A percentile compares a stretch with the other conserved stretches of the same genome.
Evolutionary conservation across 2,888 invertebrate species (phyloP).

Genomic region (Drosophila limbata): DNA sequence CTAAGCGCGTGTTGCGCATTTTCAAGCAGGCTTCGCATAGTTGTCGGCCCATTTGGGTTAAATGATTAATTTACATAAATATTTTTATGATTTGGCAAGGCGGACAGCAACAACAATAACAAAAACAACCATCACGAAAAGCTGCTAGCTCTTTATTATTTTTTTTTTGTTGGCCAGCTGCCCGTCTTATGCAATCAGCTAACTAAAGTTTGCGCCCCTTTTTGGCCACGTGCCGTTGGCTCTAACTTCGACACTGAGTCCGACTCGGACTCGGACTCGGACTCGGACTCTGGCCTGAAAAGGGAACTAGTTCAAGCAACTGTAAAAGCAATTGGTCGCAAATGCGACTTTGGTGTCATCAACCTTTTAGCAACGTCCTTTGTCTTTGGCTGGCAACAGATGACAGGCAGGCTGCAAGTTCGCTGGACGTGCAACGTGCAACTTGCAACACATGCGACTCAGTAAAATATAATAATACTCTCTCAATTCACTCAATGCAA

Average conservation of each 20-base stretch:
- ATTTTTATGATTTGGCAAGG: conserved; percentile 80
- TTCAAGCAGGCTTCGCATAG: conserved; percentile 66
- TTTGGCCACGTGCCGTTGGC: conserved; percentile 67
- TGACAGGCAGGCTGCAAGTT: conserved; percentile 56
- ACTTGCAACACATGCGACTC: conserved; percentile 69
- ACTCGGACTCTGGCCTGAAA: conserved; percentile 15
- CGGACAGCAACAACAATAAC: conserved; percentile 35
- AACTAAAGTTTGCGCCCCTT: conserved; percentile 64
- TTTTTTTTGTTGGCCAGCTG: conserved; percentile 62
- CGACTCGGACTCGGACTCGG: background rate
- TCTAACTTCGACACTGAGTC: conserved; percentile 4
- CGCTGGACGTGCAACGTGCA: conserved; percentile 71
- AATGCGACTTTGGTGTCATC: conserved; percentile 68
- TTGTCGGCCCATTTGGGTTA: conserved; percentile 77
- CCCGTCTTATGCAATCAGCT: conserved; percentile 72
- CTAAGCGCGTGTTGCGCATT: conserved; percentile 79
- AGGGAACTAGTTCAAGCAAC: conserved; percentile 79
- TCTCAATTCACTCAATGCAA: conserved; percentile 11
- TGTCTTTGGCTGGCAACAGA: conserved; percentile 69
- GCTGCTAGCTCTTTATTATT: conserved; percentile 4
- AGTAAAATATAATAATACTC: conserved; percentile 17
- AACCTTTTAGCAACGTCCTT: conserved; percentile 73
- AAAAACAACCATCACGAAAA: conserved; percentile 15
- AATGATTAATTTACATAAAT: conserved; percentile 82
- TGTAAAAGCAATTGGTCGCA: conserved; percentile 69